A percentile compares a stretch with the other conserved stretches of the same genome.
phyloP scores from a whole-genome alignment of 1,140 invertebrate species.

The Plectrocnemia conspersa region DNA sequence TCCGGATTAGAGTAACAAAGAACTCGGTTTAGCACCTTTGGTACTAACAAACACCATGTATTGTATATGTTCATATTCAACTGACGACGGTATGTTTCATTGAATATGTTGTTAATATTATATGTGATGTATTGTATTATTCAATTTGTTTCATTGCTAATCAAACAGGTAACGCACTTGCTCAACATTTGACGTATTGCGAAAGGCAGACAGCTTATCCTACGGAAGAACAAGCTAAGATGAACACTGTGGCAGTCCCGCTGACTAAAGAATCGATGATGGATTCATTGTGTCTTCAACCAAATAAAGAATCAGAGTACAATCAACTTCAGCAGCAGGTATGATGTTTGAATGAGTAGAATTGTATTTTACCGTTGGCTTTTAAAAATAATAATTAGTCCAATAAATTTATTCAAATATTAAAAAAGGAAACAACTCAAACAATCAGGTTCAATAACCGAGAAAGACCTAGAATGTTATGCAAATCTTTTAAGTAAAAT shows the following conservation, averaged over 20 bases:
- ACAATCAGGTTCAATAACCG: too few relatives aligned
- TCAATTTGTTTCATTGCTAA: slow-evolving; percentile 10
- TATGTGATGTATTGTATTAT: slow-evolving; percentile 7
- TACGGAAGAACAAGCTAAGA: slow-evolving; percentile 53
- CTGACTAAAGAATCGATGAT: slow-evolving; percentile 33
- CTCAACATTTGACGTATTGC: slow-evolving; percentile 59
- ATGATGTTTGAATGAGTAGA: too few relatives aligned
- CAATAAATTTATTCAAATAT: too few relatives aligned
- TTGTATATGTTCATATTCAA: slow-evolving; percentile 70
- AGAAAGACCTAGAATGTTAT: too few relatives aligned
- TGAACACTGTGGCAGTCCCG: slow-evolving; percentile 46
- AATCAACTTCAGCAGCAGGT: slow-evolving; percentile 15
- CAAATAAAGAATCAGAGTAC: slow-evolving; percentile 30
- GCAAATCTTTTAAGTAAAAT: too few relatives aligned
- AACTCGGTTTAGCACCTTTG: slow-evolving; percentile 53
- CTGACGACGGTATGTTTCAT: slow-evolving; percentile 54
- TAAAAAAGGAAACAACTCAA: too few relatives aligned
- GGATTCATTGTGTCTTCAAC: slow-evolving; percentile 32
- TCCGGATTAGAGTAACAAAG: slow-evolving; percentile 54
- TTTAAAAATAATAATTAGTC: too few relatives aligned
- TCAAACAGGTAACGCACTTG: slow-evolving; percentile 54
- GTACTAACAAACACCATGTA: slow-evolving; percentile 58
- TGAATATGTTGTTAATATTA: background rate
- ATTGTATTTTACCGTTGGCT: too few relatives aligned
- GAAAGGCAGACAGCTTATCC: slow-evolving; percentile 60